A percentile compares a stretch with the other conserved stretches of the same genome.
phyloP scores from a whole-genome alignment of 1,140 invertebrate species.

The Ganaspis sp. region DNA sequence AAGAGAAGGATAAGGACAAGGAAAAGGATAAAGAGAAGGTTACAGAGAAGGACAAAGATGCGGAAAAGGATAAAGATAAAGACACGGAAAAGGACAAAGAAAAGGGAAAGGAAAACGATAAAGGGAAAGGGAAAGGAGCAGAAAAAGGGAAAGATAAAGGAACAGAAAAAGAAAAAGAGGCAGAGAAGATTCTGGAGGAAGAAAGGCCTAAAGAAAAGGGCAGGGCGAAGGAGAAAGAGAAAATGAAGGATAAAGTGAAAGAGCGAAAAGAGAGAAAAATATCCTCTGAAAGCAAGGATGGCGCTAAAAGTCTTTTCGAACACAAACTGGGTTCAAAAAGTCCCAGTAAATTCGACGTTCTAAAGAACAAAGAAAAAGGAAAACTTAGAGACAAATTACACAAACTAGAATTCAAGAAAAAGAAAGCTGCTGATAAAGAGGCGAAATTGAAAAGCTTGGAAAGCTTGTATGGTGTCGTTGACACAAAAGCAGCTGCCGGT shows the following conservation, averaged over 20 bases:
- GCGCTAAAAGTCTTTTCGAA: not conserved
- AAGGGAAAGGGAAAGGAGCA: not conserved
- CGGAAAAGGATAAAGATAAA: constrained; percentile 3
- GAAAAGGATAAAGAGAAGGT: constrained; percentile 5
- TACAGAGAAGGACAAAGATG: not conserved
- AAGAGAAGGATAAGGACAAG: constrained; percentile 54
- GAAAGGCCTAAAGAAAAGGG: not conserved
- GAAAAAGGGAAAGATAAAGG: not conserved
- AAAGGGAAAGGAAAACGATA: no score
- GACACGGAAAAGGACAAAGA: constrained; percentile 12
- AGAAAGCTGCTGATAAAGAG: constrained; percentile 61
- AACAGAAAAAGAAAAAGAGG: not conserved
- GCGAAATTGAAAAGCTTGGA: constrained; percentile 77
- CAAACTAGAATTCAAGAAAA: not conserved
- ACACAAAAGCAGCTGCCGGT: constrained; percentile 69
- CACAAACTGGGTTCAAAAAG: constrained; percentile 8
- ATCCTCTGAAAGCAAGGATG: not conserved
- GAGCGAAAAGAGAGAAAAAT: constrained; percentile 38
- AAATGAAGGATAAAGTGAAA: constrained; percentile 48
- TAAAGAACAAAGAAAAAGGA: not conserved
- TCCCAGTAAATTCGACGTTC: not conserved
- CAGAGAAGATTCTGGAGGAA: no score
- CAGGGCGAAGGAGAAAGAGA: constrained; percentile 16
- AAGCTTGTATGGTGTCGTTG: constrained; percentile 77
- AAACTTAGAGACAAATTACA: not conserved